Base-by-base conservation (phyloP, 30 jellyfish, hydroid and myxozoan species). In the Cassiopea xamachana region DNA sequence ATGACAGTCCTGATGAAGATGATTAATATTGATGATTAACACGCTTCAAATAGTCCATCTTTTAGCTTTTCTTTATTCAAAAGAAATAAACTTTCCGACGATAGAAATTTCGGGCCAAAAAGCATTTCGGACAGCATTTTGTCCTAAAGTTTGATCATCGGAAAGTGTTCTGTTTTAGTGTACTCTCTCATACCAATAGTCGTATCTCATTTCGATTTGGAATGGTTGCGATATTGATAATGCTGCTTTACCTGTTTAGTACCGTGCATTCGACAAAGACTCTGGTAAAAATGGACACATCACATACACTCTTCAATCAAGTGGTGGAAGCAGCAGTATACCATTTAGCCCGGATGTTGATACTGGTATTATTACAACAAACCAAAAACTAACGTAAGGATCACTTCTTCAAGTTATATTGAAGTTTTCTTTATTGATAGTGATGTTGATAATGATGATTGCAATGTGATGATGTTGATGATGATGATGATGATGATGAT, bases 221-320 rank as follows among this genome's bases (percentile, higher is more conserved):
- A 10, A 55, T 55, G 12, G 64, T 55, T 55, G 64, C 7, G 10
- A 55, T 55, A 3, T 55, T 6, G 12, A 3, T 55, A 3, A 55
- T 55, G 12, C 12, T 55, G 7, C 62, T 58, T 17, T 48, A 2
- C 75, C 12, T 80, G 73, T 85, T 48, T 71, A 96, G 99, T 92
- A 81, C 82, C 93, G 90, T 60, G 99, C 99, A 7, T 83, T 69
- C 60, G 99, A 96, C 83, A 84, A 80, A 73, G 99, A 96, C 79
- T 77, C 96, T 10, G 99, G 98, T 58, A 74, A 7, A 12, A 96
- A 96, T 85, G 99, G 97, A 19, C 64, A 75, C 60, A 55, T 96
- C 77, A 80, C 27, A 13, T 96, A 96, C 79, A 14, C 91, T 43
- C 67, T 92, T 14, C 39, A 18, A 2, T 58, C 71, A 1, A 16